Conservation (phyloP, 2,797 vertebrate genomes). For the Ciconia nigra region DNA sequence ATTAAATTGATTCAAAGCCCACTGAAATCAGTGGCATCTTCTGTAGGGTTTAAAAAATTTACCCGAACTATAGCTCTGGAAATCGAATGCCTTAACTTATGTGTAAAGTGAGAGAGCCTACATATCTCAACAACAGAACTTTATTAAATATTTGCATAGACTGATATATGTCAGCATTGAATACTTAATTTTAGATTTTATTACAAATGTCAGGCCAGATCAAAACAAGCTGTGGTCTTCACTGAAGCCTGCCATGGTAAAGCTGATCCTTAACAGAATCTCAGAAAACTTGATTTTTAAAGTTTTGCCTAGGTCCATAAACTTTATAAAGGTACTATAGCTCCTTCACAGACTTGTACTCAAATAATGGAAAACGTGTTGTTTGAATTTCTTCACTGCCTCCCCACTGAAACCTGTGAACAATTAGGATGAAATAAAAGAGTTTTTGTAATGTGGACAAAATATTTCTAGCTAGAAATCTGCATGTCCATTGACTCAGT, state of each 20-base stretch:
- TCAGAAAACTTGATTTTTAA: neutral
- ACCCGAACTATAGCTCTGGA: neutral
- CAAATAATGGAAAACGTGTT: neutral
- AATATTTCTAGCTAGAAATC: neutral
- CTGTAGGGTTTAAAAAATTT: neutral
- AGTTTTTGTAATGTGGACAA: neutral
- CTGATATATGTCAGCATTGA: neutral
- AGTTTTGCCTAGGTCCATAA: neutral
- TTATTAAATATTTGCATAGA: neutral
- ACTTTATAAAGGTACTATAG: neutral
- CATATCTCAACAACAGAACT: neutral
- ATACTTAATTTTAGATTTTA: neutral
- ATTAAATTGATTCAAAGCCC: neutral
- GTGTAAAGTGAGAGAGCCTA: neutral
- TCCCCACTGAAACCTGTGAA: neutral
- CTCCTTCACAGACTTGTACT: neutral
- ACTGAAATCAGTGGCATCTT: neutral
- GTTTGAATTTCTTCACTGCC: neutral
- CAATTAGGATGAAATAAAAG: neutral
- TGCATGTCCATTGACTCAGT: neutral
- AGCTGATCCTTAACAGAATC: neutral
- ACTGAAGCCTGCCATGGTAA: neutral
- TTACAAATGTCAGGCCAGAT: neutral
- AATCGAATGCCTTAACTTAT: neutral
- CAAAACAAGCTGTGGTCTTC: neutral